Base-by-base conservation (phyloP, 2,797 vertebrate genomes). In the Tenualosa ilisha region DNA sequence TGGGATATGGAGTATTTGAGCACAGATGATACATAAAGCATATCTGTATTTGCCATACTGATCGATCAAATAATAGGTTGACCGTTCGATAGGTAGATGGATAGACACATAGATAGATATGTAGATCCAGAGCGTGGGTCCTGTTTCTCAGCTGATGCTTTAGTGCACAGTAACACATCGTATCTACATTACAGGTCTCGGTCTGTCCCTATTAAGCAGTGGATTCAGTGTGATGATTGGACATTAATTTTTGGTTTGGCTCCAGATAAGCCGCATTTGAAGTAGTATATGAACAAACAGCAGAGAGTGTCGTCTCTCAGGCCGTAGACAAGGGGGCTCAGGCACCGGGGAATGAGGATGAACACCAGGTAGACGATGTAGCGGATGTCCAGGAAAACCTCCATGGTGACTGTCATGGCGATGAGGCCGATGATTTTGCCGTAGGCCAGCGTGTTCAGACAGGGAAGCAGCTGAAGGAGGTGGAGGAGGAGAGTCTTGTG, bases 251-350 rank as follows among this genome's bases (percentile, higher is more conserved):
- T 43, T 6, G 68, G 37, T 31, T 43, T 75, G 31, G 13, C 31
- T 40, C 68, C 15, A 40, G 0, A 40, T 0, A 40, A 6, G 68
- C 84, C 82, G 40, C 31, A 75, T 15, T 6, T 40, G 0, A 75
- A 75, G 40, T 75, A 40, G 31, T 40, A 43, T 4, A 75, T 6
- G 68, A 40, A 75, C 31, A 75, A 20, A 6, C 15, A 6, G 3
- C 87, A 63, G 15, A 91, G 22, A 0, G 84, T 84, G n/a, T 91
- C 88, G 53, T 91, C 90, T 81, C 90, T 89, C 59, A 91, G 63
- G 2, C 89, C 90, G 43, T 90, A 91, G 7, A 91, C 88, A 11
- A 91, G 79, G 6, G 90, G 90, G 46, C 88, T 91, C 49, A 90
- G 31, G 26, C 87, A 89, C 9, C 88, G 85, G 0, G 90, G 90